Conservation (phyloP, 2,797 vertebrate species). For the Parauchenoglanis punctatus region DNA sequence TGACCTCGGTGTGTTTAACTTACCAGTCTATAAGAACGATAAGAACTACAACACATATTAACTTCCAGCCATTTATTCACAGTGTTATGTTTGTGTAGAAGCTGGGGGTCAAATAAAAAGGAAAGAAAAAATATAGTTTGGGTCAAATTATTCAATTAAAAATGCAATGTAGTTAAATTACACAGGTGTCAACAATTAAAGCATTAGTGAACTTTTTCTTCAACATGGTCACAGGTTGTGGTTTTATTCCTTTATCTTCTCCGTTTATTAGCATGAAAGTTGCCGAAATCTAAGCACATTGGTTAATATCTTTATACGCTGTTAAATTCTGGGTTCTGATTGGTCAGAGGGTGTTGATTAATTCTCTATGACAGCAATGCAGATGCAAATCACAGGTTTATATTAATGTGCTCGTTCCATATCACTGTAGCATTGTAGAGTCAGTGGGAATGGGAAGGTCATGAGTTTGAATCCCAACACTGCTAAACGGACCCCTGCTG, state of each 20-base stretch:
- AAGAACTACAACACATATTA: slow-evolving; percentile 6
- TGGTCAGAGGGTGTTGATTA: not conserved
- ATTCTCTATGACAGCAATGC: not conserved
- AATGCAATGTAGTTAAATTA: not conserved
- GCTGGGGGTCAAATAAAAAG: not conserved
- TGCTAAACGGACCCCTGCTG: not conserved
- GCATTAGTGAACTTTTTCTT: not conserved
- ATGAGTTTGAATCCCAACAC: not conserved
- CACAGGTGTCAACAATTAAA: too few species aligned
- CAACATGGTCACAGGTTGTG: not conserved
- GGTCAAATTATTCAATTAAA: not conserved
- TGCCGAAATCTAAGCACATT: too few species aligned
- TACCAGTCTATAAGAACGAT: not conserved
- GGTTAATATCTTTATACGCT: not conserved
- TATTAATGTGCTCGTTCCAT: not conserved
- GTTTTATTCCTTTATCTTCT: not conserved
- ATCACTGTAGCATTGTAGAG: not conserved
- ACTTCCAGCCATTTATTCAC: not conserved
- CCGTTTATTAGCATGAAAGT: not conserved
- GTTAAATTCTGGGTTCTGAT: not conserved
- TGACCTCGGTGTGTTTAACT: slow-evolving; percentile 2
- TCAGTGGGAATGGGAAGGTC: not conserved
- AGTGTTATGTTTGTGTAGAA: not conserved
- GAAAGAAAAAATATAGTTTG: not conserved
- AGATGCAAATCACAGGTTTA: not conserved